phyloP scores from a whole-genome alignment of 2,113 vertebrate species.

The Pimephales promelas region DNA sequence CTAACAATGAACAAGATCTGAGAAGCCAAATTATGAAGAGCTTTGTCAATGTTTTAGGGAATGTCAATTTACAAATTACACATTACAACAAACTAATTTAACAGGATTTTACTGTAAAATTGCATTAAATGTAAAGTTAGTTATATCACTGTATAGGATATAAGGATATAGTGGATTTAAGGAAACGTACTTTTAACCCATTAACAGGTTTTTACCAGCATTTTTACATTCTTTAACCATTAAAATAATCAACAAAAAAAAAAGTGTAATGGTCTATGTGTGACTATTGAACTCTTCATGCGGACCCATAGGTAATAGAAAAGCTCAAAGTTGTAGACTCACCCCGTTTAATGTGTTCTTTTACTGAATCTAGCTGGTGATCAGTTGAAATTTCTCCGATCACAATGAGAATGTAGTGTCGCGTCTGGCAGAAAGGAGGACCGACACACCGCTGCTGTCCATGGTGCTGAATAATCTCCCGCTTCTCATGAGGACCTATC shows the following conservation, averaged over 20 bases:
- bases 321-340: slow-evolving; percentile 55
- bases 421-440: slow-evolving; percentile 61
- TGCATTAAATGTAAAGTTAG: no score
- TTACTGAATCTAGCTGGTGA: slow-evolving; percentile 79
- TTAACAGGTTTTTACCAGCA: no score
- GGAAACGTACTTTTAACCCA: no score
- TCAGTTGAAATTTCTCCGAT: slow-evolving; percentile 83
- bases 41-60: neutral
- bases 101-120: no score
- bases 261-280: no score
- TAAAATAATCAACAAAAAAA: no score
- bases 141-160: no score
- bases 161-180: no score
- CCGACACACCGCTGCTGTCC: slow-evolving; percentile 59
- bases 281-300: neutral
- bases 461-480: slow-evolving; percentile 65
- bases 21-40: neutral
- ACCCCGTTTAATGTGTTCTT: slow-evolving; percentile 84
- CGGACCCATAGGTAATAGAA: neutral
- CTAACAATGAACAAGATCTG: no score
- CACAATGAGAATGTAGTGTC: slow-evolving; percentile 85
- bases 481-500: slow-evolving; percentile 50
- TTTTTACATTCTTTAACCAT: no score
- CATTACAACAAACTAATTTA: no score
- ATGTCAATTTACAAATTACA: no score